Base-by-base conservation (phyloP, 2,888 invertebrate genomes). In the Gibbula magus region DNA sequence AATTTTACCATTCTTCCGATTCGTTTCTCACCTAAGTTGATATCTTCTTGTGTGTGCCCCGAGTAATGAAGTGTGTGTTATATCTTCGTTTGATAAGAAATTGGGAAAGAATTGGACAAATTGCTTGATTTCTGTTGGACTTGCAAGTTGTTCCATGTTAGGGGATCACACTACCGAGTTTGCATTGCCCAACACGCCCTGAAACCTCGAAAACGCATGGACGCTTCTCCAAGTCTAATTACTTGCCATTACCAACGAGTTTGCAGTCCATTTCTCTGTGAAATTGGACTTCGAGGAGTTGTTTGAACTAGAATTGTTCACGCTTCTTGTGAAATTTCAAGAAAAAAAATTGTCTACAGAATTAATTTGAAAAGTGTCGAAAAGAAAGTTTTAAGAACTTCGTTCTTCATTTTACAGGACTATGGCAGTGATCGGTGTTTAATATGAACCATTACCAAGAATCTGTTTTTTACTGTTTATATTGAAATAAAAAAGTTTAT, bases 1-100 rank as follows among this genome's bases (percentile, higher is more conserved):
- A 51, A 74, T 74, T 74, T 74, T 51, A n/a, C 51, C 18, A 74
- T 74, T 74, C 51, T 74, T 74, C 74, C 74, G 74, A 25, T 45
- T 74, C 74, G 74, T 74, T 74, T 74, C 45, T 51, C 51, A 51
- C 45, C 45, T 51, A 51, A 74, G 74, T 74, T 74, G 74, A 51
- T 74, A 51, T 74, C 51, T 74, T 74, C 51, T 25, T 51, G 22
- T 51, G 74, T 74, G 74, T 74, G 51, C 25, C 25, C 45, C 22
- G 25, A 3, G 45, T 74, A 51, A 74, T 74, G 61, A 29, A 61
- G 61, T 22, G 29, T 61, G 61, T 61, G 61, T 61, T 61, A 61
- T 61, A 61, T n/a, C 61, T 29, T 61, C 61, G 61, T 61, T 61
- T 61, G 61, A 61, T 61, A 61, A 61, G 61, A 61, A 61, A 61